These are phyloP conservation scores for Speoplatyrhinus poulsoni DNA, from an alignment of 2,113 vertebrate species.

Conservation along the genomic window DNA sequence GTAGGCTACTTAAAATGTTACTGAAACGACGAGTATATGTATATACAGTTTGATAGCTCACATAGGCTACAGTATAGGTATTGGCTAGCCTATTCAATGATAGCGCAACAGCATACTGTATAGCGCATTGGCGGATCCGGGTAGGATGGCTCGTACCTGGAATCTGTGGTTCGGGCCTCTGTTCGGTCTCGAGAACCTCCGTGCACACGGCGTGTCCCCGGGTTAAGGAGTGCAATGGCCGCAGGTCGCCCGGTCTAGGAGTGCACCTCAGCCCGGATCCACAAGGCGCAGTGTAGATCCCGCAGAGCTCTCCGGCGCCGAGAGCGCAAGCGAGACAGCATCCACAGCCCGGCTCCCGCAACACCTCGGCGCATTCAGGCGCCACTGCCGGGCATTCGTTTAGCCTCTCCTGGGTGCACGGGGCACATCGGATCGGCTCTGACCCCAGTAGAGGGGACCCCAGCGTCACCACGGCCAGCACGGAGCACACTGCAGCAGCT, in stretches of 20 bases:
- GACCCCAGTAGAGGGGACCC: conserved; percentile 53
- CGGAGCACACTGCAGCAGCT: conserved; percentile 63
- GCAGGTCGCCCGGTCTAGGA: conserved; percentile 75
- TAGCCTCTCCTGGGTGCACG: conserved; percentile 82
- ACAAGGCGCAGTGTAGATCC: conserved; percentile 90
- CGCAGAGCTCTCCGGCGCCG: conserved; percentile 80
- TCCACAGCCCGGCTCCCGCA: conserved; percentile 85
- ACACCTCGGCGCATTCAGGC: conserved; percentile 78
- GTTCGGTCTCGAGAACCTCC: conserved; percentile 49
- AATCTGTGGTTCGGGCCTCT: conserved; percentile 57
- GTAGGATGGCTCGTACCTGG: conserved; percentile 61
- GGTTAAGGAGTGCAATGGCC: conserved; percentile 85
- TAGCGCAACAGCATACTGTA: not conserved
- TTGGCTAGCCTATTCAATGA: too few species aligned
- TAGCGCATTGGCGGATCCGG: not conserved
- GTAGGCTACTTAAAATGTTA: too few species aligned
- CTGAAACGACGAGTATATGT: too few species aligned
- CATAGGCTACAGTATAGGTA: too few species aligned
- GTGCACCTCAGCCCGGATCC: conserved; percentile 85
- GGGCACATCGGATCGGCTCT: conserved; percentile 83
- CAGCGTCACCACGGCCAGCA: conserved; percentile 54
- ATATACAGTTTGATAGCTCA: too few species aligned
- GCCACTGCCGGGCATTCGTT: conserved; percentile 82
- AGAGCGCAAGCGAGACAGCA: conserved; percentile 90
- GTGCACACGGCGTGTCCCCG: conserved; percentile 84